Evolutionary conservation across 2,113 vertebrate genomes (phyloP).

Genomic region (Syrmaticus mikado): DNA sequence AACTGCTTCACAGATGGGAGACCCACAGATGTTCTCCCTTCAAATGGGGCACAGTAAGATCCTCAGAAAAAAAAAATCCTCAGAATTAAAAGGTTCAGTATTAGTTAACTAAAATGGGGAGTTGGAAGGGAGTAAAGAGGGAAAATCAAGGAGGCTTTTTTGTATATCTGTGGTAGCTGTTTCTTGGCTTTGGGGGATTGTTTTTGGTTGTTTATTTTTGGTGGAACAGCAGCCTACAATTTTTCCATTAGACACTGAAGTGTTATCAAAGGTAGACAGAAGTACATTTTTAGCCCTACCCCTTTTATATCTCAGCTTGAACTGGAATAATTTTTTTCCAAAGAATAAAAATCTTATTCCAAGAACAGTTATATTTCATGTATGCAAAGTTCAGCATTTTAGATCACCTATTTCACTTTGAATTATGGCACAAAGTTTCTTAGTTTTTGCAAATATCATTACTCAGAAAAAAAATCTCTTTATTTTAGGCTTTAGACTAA

Average conservation of each 20-base stretch:
- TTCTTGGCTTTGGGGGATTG: background rate
- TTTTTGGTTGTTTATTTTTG: background rate
- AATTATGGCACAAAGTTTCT: background rate
- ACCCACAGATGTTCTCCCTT: background rate
- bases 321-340: background rate
- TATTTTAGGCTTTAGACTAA: background rate
- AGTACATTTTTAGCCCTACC: fast-evolving
- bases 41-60: fast-evolving
- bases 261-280: background rate
- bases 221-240: background rate
- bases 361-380: background rate
- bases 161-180: too few species aligned
- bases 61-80: background rate
- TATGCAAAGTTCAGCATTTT: background rate
- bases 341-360: background rate
- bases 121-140: background rate
- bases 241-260: background rate
- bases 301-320: background rate
- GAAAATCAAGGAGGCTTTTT: background rate
- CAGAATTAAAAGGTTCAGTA: background rate
- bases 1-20: background rate
- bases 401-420: background rate
- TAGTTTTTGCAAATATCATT: background rate
- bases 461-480: background rate
- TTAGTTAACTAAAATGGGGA: background rate